phyloP scores from a whole-genome alignment of 2,888 invertebrate genomes.

The Drosophila borealis region DNA sequence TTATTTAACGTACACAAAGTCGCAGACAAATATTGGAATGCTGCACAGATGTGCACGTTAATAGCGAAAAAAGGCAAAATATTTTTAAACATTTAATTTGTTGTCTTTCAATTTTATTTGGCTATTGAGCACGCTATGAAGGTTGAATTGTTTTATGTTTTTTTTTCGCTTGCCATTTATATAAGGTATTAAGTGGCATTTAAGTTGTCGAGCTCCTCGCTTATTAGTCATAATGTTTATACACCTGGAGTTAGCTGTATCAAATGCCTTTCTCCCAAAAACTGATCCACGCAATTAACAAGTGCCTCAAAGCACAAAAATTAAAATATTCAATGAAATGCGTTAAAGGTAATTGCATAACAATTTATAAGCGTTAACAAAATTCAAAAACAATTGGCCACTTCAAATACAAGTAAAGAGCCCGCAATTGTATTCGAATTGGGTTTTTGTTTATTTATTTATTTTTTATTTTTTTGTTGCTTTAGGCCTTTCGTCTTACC shows the following conservation, averaged over 20 bases:
- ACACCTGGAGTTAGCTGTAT: neutral
- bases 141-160: constrained; percentile 45
- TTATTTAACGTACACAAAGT: constrained; percentile 47
- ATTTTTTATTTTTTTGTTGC: constrained; percentile 1
- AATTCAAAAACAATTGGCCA: constrained; percentile 47
- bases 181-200: constrained; percentile 32
- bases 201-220: constrained; percentile 41
- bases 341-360: constrained; percentile 57
- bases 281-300: constrained; percentile 57
- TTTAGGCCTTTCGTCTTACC: constrained; percentile 39
- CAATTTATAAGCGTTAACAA: constrained; percentile 30
- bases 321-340: constrained; percentile 46
- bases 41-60: constrained; percentile 69
- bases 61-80: constrained; percentile 16
- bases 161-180: constrained; percentile 17
- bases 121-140: constrained; percentile 60
- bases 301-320: constrained; percentile 36
- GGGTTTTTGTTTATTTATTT: constrained; percentile 27
- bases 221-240: constrained; percentile 49
- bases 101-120: constrained; percentile 55
- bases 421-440: constrained; percentile 38
- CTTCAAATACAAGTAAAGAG: constrained; percentile 31
- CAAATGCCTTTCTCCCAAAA: constrained; percentile 60
- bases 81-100: constrained; percentile 36
- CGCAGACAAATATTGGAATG: constrained; percentile 49